Evolutionary conservation across 2,888 invertebrate species (phyloP), one percentile per base, ranked within the genome.

Genomic region (Pyrgus malvae): DNA sequence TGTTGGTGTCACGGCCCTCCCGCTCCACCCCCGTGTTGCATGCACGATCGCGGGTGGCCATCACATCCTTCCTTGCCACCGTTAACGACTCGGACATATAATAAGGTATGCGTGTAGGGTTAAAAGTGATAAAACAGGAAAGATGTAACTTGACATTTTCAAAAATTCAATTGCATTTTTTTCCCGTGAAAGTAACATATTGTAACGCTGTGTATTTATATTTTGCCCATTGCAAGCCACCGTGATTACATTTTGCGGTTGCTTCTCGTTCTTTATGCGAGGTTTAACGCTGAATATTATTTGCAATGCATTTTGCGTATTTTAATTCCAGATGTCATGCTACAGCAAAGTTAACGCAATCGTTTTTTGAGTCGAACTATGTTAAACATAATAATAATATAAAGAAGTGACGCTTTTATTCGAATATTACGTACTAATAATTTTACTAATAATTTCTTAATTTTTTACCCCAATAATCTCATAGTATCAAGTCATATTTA

Each of bases 1-100:
- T 88, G 84, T 68, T 87, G 86, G 88, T 90, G 90, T 61, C 89
- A 87, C 62, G 86, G 85, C 1, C 85, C 87, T 31, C 84, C 84
- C 12, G 78, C 77, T 44, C 85, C 89, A 19, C 85, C 89, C 56
- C 83, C 90, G 41, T 89, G 90, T 68, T 90, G 77, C 62, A 81
- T 86, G 82, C 89, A 89, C 68, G 89, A 90, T 57, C 84, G 86
- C 66, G 65, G 83, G 42, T 90, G 90, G 84, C 90, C 88, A 59
- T 89, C 90, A 50, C 91, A 81, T 70, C 91, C 89, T 17, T 87
- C 88, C 48, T 76, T 89, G 51, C 81, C 83, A 44, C 80, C 80
- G 27, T 69, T 77, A 57, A 74, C 85, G 42, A 62, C 78, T 56
- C 75, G 84, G 65, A 64, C 73, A 56, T 86, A 73, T 74, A 51